Evolutionary conservation across 2,113 vertebrate genomes (phyloP), one percentile per base, ranked within the genome.

Genomic region (Sebastes fasciatus): DNA sequence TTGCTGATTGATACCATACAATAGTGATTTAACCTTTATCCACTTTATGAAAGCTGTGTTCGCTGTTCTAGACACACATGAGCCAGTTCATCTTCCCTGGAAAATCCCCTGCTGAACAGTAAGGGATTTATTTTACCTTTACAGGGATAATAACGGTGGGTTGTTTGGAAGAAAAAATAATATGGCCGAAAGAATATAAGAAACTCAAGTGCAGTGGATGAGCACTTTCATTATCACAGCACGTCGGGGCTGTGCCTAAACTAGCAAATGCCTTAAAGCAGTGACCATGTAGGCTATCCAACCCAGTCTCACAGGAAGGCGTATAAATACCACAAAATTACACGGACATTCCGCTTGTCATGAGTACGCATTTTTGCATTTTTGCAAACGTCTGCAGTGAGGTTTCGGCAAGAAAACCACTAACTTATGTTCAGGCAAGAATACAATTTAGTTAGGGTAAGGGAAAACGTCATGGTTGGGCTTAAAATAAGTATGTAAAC

Each of bases 1-100:
- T 62, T 1, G 2, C 69, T 58, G 66, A 79, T 72, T 85, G 62
- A 85, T 75, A 72, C 65, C 26, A 7, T 57, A 87, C 75, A 86
- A 69, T 40, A 57, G 81, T 64, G 62, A 79, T 82, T 91, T 88
- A 85, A 88, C 84, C 84, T 74, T 79, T 74, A 86, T 65, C 16
- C 58, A 62, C 43, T 78, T 79, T 48, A 67, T 61, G 34, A 85
- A 86, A 85, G 76, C 77, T 57, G 34, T 40, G 52, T 72, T 86
- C 78, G 69, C 54, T 42, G 63, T 40, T 84, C 14, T 51, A 62
- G 46, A 57, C 78, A 55, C 45, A 73, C 43, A 23, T 16, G 21
- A 76, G 55, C 69, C 46, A 43, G 43, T 51, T 86, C 52, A 57
- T 70, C 75, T 77, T 80, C 1, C 1, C 19, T 70, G n/a, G 57